A percentile compares a stretch with the other conserved stretches of the same genome.
Conservation (phyloP, 1,140 invertebrate species). For the Zeugodacus cucurbitae region DNA sequence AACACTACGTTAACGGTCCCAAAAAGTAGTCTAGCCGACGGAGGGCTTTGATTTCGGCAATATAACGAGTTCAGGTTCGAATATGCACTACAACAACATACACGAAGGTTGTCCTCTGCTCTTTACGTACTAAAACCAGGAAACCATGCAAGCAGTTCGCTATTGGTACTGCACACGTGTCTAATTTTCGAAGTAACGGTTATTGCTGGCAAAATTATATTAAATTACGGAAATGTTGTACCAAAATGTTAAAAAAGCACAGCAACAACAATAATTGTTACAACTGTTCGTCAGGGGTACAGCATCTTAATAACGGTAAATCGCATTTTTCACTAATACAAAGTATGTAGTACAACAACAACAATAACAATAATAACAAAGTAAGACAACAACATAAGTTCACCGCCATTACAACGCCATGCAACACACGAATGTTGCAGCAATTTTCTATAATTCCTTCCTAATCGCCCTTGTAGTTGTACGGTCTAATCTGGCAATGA, state of each 20-base stretch:
- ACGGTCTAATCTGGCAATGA: neutral
- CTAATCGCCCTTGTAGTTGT: neutral
- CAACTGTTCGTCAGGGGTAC: neutral
- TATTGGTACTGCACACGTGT: no score
- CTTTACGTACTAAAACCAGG: neutral
- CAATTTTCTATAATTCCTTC: conserved; percentile 28
- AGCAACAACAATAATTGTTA: neutral
- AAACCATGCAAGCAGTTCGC: neutral
- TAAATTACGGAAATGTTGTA: neutral
- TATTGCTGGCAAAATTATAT: no score
- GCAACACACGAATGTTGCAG: neutral
- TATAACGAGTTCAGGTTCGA: no score
- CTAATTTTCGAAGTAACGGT: neutral
- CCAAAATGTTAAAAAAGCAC: neutral
- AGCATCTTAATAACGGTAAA: conserved; percentile 14
- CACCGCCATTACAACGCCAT: neutral
- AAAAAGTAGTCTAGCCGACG: no score
- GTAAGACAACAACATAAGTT: neutral
- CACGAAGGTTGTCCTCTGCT: neutral
- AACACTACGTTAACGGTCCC: no score
- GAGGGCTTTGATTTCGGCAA: no score
- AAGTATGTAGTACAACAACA: neutral
- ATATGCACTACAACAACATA: neutral
- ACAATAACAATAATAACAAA: neutral
- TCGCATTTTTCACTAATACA: neutral